phyloP scores from a whole-genome alignment of 2,888 invertebrate genomes.

The Acanthacorydalis orientalis region DNA sequence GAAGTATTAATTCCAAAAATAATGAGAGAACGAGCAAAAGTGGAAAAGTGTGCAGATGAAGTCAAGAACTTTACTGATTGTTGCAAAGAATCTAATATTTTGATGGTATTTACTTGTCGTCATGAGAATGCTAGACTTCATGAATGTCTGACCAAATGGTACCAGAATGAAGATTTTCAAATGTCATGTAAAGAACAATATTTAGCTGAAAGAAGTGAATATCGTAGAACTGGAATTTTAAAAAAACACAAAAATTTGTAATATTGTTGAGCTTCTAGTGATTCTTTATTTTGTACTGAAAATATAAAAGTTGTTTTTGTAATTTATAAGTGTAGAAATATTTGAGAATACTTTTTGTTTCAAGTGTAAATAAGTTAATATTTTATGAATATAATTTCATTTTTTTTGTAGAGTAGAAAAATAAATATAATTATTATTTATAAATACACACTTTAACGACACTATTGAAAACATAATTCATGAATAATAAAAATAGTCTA shows the following conservation, averaged over 20 bases:
- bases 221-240: slow-evolving; percentile 59
- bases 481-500: too few species aligned
- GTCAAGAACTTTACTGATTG: slow-evolving; percentile 56
- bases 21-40: slow-evolving; percentile 67
- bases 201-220: slow-evolving; percentile 64
- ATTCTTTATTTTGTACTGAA: too few species aligned
- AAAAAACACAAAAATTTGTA: slow-evolving; percentile 26
- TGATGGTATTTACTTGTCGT: slow-evolving; percentile 62
- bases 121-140: slow-evolving; percentile 50
- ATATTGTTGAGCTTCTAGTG: too few species aligned
- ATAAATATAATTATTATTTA: too few species aligned
- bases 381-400: too few species aligned
- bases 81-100: slow-evolving; percentile 47
- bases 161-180: slow-evolving; percentile 54
- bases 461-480: too few species aligned
- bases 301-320: too few species aligned
- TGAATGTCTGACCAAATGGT: slow-evolving; percentile 61
- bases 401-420: too few species aligned
- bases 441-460: too few species aligned
- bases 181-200: slow-evolving; percentile 62
- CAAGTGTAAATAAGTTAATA: too few species aligned
- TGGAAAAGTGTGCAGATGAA: slow-evolving; percentile 58
- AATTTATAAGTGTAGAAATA: too few species aligned
- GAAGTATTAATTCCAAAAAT: slow-evolving; percentile 81
- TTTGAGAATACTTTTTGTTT: too few species aligned